Evolutionary conservation across 2,797 vertebrate species (phyloP).

Genomic region (Characodon lateralis): DNA sequence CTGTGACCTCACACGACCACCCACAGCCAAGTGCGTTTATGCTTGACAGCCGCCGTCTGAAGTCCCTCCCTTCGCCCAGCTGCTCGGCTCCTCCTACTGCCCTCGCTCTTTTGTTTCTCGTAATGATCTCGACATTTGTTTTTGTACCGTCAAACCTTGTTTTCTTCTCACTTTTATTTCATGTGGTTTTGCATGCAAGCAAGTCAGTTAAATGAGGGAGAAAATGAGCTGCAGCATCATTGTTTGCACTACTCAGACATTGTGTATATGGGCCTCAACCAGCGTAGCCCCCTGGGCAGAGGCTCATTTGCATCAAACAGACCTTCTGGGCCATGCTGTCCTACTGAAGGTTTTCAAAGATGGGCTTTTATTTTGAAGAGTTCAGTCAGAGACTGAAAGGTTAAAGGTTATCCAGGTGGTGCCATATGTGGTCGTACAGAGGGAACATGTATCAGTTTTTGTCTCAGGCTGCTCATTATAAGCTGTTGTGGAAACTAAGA

Average conservation of each 20-base stretch:
- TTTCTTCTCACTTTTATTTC: constrained; percentile 38
- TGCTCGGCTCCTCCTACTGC: constrained; percentile 26
- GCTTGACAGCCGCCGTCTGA: constrained; percentile 51
- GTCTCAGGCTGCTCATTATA: constrained; percentile 12
- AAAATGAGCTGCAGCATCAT: constrained; percentile 62
- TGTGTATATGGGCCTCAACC: constrained; percentile 25
- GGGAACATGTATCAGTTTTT: constrained; percentile 35
- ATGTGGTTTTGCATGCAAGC: constrained; percentile 17
- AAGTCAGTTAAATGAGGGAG: constrained; percentile 63
- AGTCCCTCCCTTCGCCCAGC: constrained; percentile 33
- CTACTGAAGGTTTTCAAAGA: constrained; percentile 39
- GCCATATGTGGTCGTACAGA: background rate
- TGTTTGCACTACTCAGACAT: constrained; percentile 51
- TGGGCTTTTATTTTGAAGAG: constrained; percentile 31
- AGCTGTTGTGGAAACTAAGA: background rate
- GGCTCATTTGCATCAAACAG: constrained; percentile 66
- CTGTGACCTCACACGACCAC: constrained; percentile 48
- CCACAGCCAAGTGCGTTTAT: constrained; percentile 51
- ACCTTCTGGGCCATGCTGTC: constrained; percentile 35
- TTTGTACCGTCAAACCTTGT: constrained; percentile 21
- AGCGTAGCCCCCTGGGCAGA: constrained; percentile 18
- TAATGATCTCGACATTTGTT: constrained; percentile 59
- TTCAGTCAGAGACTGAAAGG: background rate
- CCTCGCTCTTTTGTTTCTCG: constrained; percentile 55
- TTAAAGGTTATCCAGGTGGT: background rate